Conservation (phyloP, 2,797 vertebrate species). For the Danio jaintianensis region DNA sequence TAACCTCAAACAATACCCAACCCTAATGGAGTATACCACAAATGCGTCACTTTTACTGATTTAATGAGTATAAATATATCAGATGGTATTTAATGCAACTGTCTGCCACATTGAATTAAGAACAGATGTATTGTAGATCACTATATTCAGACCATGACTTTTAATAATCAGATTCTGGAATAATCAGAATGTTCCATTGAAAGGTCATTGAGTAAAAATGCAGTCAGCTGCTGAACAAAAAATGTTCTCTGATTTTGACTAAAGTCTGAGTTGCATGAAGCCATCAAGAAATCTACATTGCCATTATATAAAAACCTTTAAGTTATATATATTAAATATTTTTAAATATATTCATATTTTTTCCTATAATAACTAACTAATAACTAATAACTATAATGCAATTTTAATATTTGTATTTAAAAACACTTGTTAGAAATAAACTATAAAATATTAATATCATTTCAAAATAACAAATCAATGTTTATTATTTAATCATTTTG, state of each 20-base stretch:
- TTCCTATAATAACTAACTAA: no score
- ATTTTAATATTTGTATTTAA: no score
- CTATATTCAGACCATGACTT: not conserved
- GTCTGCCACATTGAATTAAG: not conserved
- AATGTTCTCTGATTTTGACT: not conserved
- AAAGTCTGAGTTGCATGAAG: not conserved
- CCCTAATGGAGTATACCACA: not conserved
- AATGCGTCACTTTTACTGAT: not conserved
- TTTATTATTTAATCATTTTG: no score
- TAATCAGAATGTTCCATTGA: no score
- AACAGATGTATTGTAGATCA: not conserved
- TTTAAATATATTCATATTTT: no score
- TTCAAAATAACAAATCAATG: no score
- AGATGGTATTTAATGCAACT: not conserved
- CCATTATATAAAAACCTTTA: not conserved
- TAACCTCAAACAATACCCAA: no score
- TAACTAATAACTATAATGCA: no score
- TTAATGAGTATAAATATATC: slow-evolving; percentile 12
- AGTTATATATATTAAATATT: no score
- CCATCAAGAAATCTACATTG: not conserved
- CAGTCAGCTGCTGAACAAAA: not conserved
- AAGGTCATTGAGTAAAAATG: not conserved
- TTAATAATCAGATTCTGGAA: not conserved
- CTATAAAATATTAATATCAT: not conserved
- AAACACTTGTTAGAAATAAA: not conserved